Percentiles rank a stretch among this genome's conserved stretches.
Evolutionary conservation across 2,888 invertebrate species (phyloP).

Genomic region (Glyphotaelius pellucidus): DNA sequence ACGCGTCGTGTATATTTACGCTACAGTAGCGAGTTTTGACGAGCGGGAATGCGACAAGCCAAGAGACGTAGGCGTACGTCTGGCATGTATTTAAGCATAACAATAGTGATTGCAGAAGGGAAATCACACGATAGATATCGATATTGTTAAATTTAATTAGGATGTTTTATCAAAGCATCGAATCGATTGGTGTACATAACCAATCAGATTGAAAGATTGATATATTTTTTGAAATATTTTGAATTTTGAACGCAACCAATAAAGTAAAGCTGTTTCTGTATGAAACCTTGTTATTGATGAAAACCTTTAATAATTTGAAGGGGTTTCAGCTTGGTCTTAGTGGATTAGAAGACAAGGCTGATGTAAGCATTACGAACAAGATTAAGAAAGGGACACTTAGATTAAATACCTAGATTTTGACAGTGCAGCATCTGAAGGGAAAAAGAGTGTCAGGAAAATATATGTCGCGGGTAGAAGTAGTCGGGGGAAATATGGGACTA

Average conservation of each 20-base stretch:
- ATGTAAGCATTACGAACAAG: too few relatives aligned
- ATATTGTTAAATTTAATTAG: background rate
- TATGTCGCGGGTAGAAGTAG: too few relatives aligned
- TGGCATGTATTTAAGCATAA: background rate
- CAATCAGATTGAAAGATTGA: background rate
- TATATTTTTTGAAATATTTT: background rate
- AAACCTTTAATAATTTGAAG: background rate
- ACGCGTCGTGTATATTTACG: background rate
- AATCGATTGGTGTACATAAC: background rate
- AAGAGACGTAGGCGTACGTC: background rate
- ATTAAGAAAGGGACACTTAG: background rate
- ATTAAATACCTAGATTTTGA: background rate
- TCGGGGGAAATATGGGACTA: too few relatives aligned
- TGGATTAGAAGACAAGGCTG: background rate
- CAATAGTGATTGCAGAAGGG: background rate
- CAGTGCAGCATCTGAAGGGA: background rate
- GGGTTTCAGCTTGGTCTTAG: background rate
- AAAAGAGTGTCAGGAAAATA: background rate
- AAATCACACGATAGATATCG: background rate
- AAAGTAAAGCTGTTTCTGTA: background rate
- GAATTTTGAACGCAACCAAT: background rate
- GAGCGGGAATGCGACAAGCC: background rate
- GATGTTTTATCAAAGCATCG: background rate
- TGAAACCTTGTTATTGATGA: background rate
- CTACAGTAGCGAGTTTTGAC: background rate